Evolutionary conservation across 2,113 vertebrate species (phyloP).

Genomic region (Microcebus lehilahytsara): DNA sequence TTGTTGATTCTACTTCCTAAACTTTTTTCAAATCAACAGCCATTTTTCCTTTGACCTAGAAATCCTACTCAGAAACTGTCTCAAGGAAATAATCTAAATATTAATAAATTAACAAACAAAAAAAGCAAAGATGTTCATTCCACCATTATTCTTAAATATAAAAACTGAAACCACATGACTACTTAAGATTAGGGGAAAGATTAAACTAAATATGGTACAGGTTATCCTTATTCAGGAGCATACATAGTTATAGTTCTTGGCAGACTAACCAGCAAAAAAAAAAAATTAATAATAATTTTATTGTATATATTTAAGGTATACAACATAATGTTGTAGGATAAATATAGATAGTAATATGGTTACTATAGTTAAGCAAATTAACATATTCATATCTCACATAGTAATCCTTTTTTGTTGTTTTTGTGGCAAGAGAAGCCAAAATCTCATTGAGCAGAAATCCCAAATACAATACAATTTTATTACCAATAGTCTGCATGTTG

Average conservation of each 20-base stretch:
- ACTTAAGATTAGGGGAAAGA: background rate
- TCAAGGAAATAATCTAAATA: constrained; percentile 35
- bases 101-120: background rate
- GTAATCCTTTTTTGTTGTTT: background rate
- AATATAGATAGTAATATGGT: background rate
- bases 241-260: constrained; percentile 17
- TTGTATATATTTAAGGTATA: background rate
- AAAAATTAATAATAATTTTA: background rate
- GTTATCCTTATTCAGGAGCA: background rate
- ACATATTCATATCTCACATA: background rate
- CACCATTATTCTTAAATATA: background rate
- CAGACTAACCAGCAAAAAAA: background rate
- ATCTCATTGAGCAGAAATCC: background rate
- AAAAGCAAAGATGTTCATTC: background rate
- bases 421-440: background rate
- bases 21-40: background rate
- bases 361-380: background rate
- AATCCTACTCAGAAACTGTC: constrained; percentile 24
- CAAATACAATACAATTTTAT: background rate
- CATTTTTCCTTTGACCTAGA: constrained; percentile 24
- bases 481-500: background rate
- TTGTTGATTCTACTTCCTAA: constrained; percentile 21
- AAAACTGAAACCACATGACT: background rate
- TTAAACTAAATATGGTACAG: background rate
- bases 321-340: background rate